Evolutionary conservation across 2,888 invertebrate genomes (phyloP).

Genomic region (Erebia ligea): DNA sequence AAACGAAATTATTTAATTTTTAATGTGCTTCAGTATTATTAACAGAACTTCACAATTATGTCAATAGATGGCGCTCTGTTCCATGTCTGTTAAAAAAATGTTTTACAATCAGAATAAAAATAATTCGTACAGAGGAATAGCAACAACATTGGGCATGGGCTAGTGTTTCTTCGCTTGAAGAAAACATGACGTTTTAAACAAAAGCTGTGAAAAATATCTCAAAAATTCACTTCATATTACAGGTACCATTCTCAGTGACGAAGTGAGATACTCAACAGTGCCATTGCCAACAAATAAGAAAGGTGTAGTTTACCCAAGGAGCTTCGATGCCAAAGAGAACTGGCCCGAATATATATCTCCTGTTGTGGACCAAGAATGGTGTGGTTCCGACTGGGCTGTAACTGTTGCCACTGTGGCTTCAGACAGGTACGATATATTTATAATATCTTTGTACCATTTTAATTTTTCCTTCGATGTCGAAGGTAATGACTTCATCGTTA

Average conservation of each 20-base stretch:
- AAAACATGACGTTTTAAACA: too few species aligned
- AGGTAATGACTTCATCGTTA: too few species aligned
- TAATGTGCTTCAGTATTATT: too few species aligned
- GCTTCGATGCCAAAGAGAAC: constrained; percentile 89
- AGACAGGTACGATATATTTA: constrained; percentile 81
- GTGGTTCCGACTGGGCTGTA: constrained; percentile 97
- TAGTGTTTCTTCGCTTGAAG: too few species aligned
- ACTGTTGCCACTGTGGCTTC: constrained; percentile 92
- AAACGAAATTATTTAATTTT: too few species aligned
- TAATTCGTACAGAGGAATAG: too few species aligned
- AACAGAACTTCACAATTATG: too few species aligned
- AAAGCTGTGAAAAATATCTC: not conserved
- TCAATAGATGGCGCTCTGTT: too few species aligned
- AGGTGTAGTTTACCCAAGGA: constrained; percentile 83
- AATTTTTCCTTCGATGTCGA: not conserved
- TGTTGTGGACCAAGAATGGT: constrained; percentile 89
- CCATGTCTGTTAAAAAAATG: too few species aligned
- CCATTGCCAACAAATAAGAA: constrained; percentile 75
- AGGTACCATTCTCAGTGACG: constrained; percentile 80
- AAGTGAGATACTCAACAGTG: constrained; percentile 84
- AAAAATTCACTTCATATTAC: constrained; percentile 37
- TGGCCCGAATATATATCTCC: constrained; percentile 90
- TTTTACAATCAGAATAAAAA: too few species aligned
- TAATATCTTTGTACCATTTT: not conserved
- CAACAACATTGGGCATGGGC: too few species aligned